Conservation (phyloP, 2,797 vertebrate species). For the Stomatorhinus walkeri region DNA sequence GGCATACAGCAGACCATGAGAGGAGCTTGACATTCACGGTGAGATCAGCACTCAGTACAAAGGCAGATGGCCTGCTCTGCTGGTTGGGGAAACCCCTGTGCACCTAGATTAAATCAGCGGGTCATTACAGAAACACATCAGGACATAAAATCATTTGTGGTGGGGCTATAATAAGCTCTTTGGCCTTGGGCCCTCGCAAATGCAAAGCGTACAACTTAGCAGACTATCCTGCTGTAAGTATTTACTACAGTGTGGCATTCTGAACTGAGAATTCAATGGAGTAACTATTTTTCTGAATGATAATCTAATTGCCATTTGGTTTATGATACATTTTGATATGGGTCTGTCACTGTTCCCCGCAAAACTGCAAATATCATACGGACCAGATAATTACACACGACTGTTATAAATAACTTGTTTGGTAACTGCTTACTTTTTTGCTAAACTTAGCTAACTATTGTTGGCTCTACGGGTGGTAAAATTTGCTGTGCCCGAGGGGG, state of each 20-base stretch:
- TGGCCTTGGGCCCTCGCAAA: neutral
- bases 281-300: neutral
- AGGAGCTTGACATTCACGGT: neutral
- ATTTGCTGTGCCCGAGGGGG: too few species aligned
- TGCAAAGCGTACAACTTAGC: neutral
- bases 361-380: neutral
- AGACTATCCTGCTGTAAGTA: neutral
- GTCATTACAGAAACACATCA: slow-evolving; percentile 8
- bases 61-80: neutral
- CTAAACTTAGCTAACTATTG: neutral
- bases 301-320: neutral
- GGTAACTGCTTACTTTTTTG: neutral
- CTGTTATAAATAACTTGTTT: neutral
- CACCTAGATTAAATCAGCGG: neutral
- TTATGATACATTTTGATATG: neutral
- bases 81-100: neutral
- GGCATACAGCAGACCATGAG: neutral
- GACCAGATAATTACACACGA: neutral
- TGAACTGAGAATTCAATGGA: neutral
- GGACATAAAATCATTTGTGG: neutral
- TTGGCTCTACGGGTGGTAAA: neutral
- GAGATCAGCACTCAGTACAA: neutral
- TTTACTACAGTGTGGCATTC: neutral
- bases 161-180: neutral
- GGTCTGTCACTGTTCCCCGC: neutral